Conservation (phyloP, 2,113 vertebrate species). For the Geothlypis trichas region DNA sequence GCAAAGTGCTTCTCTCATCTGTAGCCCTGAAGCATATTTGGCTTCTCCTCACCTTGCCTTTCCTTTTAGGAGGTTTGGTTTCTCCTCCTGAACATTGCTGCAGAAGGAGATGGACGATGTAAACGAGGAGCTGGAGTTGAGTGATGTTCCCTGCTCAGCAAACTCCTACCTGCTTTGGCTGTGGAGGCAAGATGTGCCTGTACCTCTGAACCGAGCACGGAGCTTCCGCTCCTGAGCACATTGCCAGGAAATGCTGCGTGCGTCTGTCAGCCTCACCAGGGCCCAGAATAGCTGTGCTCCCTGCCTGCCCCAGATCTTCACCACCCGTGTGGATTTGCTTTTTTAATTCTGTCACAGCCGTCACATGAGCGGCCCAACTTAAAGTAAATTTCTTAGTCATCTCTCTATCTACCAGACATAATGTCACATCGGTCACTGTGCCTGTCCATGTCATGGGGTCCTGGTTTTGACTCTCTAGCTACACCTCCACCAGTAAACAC, state of each 20-base stretch:
- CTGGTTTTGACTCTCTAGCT: not conserved
- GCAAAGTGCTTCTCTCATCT: not conserved
- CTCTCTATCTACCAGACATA: not conserved
- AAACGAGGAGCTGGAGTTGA: accelerated
- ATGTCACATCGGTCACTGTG: accelerated
- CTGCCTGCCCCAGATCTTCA: not conserved
- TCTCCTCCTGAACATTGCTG: not conserved
- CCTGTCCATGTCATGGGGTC: accelerated
- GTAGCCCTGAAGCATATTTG: not conserved
- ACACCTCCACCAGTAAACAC: not conserved
- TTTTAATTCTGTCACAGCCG: not conserved
- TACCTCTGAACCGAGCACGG: not conserved
- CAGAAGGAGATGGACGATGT: not conserved
- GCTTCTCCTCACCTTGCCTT: not conserved
- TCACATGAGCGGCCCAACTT: not conserved
- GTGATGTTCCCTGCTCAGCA: accelerated
- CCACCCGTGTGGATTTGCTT: not conserved
- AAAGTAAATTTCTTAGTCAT: not conserved
- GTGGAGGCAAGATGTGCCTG: not conserved
- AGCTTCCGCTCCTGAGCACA: not conserved
- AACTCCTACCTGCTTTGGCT: not conserved
- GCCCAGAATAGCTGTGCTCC: not conserved
- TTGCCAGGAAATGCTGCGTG: not conserved
- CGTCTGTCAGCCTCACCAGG: not conserved
- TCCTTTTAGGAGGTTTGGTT: not conserved